Evolutionary conservation across 2,797 vertebrate species (phyloP).

Genomic region (Euphonia xanthogaster): DNA sequence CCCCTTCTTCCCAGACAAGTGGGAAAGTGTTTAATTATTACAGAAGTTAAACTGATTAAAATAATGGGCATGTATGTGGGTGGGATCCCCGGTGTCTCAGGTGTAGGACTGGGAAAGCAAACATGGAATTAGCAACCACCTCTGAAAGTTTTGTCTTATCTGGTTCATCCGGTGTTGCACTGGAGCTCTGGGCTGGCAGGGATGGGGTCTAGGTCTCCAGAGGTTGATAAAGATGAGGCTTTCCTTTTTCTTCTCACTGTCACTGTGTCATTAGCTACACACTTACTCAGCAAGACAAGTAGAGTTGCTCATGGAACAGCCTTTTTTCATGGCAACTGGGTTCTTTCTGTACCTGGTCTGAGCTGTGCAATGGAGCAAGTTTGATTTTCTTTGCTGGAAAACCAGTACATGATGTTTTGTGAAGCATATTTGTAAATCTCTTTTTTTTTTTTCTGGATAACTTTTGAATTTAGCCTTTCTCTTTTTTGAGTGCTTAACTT

Average conservation of each 20-base stretch:
- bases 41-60: background rate
- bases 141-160: background rate
- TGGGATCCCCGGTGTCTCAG: background rate
- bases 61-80: background rate
- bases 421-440: background rate
- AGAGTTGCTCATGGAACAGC: background rate
- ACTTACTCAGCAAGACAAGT: background rate
- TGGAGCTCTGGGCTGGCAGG: background rate
- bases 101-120: background rate
- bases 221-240: background rate
- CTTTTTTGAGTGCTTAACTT: background rate
- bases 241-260: background rate
- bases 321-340: background rate
- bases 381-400: background rate
- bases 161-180: background rate
- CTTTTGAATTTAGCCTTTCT: background rate
- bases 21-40: background rate
- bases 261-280: background rate
- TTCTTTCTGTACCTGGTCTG: background rate
- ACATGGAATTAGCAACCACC: background rate
- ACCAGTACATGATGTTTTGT: background rate
- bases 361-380: background rate
- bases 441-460: background rate
- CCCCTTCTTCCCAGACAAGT: background rate
- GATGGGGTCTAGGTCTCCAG: background rate